phyloP scores from a whole-genome alignment of 2,888 invertebrate species.

The Nymphalis urticae region DNA sequence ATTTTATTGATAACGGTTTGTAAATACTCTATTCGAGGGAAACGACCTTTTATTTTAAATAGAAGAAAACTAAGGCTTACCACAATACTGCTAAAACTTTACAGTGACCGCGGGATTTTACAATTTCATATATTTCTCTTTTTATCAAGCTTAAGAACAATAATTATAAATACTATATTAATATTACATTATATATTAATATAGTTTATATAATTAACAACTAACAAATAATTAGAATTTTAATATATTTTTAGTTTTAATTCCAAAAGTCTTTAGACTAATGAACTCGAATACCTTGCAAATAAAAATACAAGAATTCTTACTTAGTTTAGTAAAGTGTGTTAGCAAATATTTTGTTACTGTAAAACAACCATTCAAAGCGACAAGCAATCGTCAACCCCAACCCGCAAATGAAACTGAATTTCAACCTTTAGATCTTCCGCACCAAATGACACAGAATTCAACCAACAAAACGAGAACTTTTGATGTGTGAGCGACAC shows the following conservation, averaged over 20 bases:
- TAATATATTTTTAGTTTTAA: neutral
- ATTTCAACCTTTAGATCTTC: slow-evolving; percentile 25
- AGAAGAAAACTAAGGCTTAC: too few species aligned
- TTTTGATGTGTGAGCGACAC: slow-evolving; percentile 26
- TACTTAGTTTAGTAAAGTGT: neutral
- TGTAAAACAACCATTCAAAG: slow-evolving; percentile 2
- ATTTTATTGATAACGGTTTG: too few species aligned
- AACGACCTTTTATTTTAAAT: too few species aligned
- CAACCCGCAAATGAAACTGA: slow-evolving; percentile 21
- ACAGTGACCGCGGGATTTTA: too few species aligned
- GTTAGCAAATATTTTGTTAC: neutral
- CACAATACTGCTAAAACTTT: too few species aligned
- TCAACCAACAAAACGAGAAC: slow-evolving; percentile 24
- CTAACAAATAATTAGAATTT: too few species aligned
- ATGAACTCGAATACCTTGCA: neutral
- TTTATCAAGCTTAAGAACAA: too few species aligned
- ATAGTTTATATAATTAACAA: too few species aligned
- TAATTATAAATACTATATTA: neutral
- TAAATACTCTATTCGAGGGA: too few species aligned
- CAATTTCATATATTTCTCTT: neutral
- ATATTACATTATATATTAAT: too few species aligned
- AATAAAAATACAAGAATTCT: neutral
- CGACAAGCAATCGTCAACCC: slow-evolving; percentile 12
- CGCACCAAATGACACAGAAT: slow-evolving; percentile 23
- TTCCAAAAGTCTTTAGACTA: neutral